Evolutionary conservation across 2,797 vertebrate species (phyloP), one percentile per base, ranked within the genome.

Genomic region (Tauraco hartlaubi): DNA sequence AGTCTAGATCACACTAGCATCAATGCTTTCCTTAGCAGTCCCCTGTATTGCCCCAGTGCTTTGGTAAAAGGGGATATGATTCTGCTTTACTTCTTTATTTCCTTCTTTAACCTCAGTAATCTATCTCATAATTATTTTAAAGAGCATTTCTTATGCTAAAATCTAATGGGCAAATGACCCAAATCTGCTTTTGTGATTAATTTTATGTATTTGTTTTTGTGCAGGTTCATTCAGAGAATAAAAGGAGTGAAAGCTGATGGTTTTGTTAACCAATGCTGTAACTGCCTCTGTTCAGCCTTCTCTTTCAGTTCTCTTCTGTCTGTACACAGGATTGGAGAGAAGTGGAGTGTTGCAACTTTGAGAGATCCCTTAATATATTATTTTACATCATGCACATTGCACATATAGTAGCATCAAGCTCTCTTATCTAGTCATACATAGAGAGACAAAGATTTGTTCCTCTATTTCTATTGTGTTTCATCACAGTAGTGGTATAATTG

Each of bases 251-350:
- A 83, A 91, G 15, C 5, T 67, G 10, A 2, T 6, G 31, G 7
- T 33, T 17, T 76, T 73, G 5, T 85, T 73, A 79, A 48, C 2
- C n/a, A 29, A 5, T 33, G 15, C 3, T 49, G 33, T 44, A 81
- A 33, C 10, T 33, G 7, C 48, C 22, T 90, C 22, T 26, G 77
- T 94, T 77, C 55, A 90, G 23, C 29, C 7, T 49, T 64, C 18
- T 54, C 5, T 0, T 51, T 58, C 43, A 20, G 10, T 63, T 85
- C 29, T 64, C 18, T 37, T 62, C 43, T 28, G 22, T 11, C 23
- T 43, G 9, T 25, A 17, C 21, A 58, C 17, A 51, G 8, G n/a
- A 51, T 2, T 0, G 1, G 1, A 71, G 37, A 77, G 54, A 75
- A 72, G 15, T 4, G 18, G n/a, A 51, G 11, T 31, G 20, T 9